phyloP scores from a whole-genome alignment of 2,888 invertebrate genomes.

The Chymomyza fuscimana region DNA sequence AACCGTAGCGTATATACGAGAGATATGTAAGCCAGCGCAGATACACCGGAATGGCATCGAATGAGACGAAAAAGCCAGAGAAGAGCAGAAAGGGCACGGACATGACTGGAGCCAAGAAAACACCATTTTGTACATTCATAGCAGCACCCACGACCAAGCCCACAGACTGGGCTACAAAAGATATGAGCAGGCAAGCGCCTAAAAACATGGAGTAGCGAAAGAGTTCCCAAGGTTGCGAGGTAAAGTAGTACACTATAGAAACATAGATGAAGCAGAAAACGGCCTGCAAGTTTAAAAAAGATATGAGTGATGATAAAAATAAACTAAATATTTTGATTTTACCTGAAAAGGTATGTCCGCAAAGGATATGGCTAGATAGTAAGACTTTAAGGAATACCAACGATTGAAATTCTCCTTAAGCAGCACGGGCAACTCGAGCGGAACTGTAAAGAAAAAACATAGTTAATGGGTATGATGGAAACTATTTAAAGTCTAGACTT shows the following conservation, averaged over 20 bases:
- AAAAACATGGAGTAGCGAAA: constrained; percentile 93
- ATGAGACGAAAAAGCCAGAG: constrained; percentile 98
- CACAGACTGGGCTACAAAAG: constrained; percentile 97
- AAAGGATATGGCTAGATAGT: constrained; percentile 96
- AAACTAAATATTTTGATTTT: constrained; percentile 54
- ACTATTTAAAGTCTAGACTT: constrained; percentile 78
- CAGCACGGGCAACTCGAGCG: constrained; percentile 96
- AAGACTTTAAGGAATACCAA: constrained; percentile 97
- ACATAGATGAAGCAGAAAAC: constrained; percentile 96
- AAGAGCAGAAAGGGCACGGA: constrained; percentile 97
- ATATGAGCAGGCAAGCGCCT: constrained; percentile 91
- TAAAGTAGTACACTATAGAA: constrained; percentile 95
- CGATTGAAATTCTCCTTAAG: constrained; percentile 97
- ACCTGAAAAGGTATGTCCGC: constrained; percentile 99
- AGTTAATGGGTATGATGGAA: too few species aligned
- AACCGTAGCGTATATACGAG: constrained; percentile 96
- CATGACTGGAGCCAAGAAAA: constrained; percentile 97
- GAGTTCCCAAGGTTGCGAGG: constrained; percentile 92
- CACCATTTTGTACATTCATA: constrained; percentile 97
- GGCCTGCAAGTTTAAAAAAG: constrained; percentile 83
- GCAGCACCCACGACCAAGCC: constrained; percentile 97
- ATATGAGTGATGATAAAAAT: background rate
- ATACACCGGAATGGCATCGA: constrained; percentile 96
- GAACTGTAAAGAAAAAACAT: constrained; percentile 83
- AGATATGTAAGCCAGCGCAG: constrained; percentile 97